Conservation (phyloP, 2,797 vertebrate species). For the Orestias chungarensis region DNA sequence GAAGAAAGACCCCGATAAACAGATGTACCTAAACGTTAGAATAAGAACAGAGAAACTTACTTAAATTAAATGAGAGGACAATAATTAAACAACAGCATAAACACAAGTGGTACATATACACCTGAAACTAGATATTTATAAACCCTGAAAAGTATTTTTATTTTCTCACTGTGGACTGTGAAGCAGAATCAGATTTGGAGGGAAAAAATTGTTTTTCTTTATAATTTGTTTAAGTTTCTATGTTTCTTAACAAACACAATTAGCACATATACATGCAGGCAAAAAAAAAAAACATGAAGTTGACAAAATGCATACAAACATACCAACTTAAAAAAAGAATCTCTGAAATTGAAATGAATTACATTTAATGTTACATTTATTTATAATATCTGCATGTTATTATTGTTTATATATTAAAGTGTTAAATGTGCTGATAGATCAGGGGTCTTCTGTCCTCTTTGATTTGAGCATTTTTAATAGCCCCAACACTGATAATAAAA, state of each 20-base stretch:
- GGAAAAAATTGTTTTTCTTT: not conserved
- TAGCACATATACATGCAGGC: no score
- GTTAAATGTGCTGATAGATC: not conserved
- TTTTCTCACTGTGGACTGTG: not conserved
- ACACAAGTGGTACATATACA: not conserved
- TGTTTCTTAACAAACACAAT: not conserved
- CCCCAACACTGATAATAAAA: no score
- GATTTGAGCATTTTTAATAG: no score
- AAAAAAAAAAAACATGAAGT: no score
- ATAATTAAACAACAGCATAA: not conserved
- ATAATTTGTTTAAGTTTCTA: not conserved
- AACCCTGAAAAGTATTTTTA: not conserved
- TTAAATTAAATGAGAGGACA: not conserved
- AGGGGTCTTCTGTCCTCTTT: not conserved
- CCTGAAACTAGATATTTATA: not conserved
- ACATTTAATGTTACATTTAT: no score
- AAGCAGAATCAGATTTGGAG: not conserved
- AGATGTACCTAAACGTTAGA: not conserved
- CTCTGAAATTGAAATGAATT: no score
- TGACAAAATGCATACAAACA: no score
- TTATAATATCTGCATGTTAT: no score
- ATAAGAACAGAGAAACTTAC: not conserved
- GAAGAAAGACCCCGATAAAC: not conserved
- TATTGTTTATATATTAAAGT: no score
- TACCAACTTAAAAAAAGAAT: no score